Evolutionary conservation across 2,888 invertebrate species (phyloP).

Genomic region (Melinaea menophilus): DNA sequence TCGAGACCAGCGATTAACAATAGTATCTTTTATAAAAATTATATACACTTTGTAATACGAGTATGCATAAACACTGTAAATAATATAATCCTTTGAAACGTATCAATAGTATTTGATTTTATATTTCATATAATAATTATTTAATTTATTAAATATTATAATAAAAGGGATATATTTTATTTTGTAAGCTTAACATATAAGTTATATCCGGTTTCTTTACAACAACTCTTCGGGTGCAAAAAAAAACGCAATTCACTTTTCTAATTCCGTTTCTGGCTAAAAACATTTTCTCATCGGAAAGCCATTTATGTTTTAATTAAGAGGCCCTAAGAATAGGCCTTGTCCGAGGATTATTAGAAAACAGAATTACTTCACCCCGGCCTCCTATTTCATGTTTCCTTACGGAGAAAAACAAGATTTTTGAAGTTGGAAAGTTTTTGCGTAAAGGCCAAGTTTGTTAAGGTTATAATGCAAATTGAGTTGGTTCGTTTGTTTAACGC

Average conservation of each 20-base stretch:
- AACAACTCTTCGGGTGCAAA: slow-evolving; percentile 2
- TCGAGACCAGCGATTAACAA: neutral
- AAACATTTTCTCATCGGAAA: slow-evolving; percentile 49
- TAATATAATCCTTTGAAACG: too few relatives aligned
- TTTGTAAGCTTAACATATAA: neutral
- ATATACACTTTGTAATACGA: too few relatives aligned
- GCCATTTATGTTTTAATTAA: slow-evolving; percentile 68
- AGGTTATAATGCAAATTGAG: slow-evolving; percentile 26
- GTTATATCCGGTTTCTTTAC: neutral
- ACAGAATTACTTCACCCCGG: slow-evolving; percentile 44
- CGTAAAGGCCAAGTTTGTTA: slow-evolving; percentile 15
- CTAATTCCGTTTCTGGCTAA: slow-evolving; percentile 38
- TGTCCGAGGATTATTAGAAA: slow-evolving; percentile 54
- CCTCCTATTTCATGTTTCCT: slow-evolving; percentile 42
- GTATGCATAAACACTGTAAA: too few relatives aligned
- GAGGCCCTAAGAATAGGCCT: slow-evolving; percentile 45
- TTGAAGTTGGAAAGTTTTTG: slow-evolving; percentile 17
- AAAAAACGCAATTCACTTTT: slow-evolving; percentile 43
- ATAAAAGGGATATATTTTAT: neutral
- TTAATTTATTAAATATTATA: too few relatives aligned
- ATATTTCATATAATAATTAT: too few relatives aligned
- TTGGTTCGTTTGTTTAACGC: slow-evolving; percentile 23
- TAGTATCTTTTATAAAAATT: too few relatives aligned
- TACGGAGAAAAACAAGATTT: slow-evolving; percentile 27
- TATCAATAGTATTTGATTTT: too few relatives aligned